Percentiles rank a stretch among this genome's conserved stretches.
Evolutionary conservation across 2,888 invertebrate genomes (phyloP).

Genomic region (Melanotus villosus): DNA sequence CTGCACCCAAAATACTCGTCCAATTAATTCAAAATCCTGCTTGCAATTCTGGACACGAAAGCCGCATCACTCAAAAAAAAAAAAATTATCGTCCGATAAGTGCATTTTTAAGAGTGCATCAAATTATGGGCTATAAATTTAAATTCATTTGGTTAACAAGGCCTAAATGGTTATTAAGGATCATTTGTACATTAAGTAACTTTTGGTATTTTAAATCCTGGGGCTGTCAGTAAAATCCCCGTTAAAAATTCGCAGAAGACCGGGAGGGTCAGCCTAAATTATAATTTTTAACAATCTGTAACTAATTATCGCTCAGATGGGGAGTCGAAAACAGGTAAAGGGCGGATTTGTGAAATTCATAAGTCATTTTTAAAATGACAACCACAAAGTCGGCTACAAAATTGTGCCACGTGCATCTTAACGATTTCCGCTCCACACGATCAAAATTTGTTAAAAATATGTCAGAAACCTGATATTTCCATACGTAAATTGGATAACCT

Average conservation of each 20-base stretch:
- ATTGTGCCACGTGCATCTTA: constrained; percentile 29
- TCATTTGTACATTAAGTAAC: background rate
- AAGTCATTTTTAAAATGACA: constrained; percentile 22
- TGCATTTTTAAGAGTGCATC: background rate
- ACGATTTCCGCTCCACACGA: constrained; percentile 30
- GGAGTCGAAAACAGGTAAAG: constrained; percentile 26
- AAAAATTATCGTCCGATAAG: background rate
- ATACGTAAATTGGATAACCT: background rate
- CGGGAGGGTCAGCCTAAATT: too few species aligned
- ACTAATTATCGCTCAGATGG: constrained; percentile 25
- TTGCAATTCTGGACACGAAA: background rate
- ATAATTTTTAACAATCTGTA: constrained; percentile 33
- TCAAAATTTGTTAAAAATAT: constrained; percentile 11
- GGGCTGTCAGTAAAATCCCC: background rate
- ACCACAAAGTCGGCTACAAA: constrained; percentile 29
- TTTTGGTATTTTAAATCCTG: background rate
- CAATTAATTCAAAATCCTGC: background rate
- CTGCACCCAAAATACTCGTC: background rate
- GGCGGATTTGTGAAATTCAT: constrained; percentile 31
- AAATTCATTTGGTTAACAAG: constrained; percentile 9
- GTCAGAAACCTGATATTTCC: constrained; percentile 10
- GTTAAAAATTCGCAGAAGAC: background rate
- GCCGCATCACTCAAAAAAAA: background rate
- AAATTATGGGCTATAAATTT: constrained; percentile 17
- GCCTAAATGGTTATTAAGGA: constrained; percentile 2